phyloP scores from a whole-genome alignment of 2,113 vertebrate species.

The Ictalurus punctatus region DNA sequence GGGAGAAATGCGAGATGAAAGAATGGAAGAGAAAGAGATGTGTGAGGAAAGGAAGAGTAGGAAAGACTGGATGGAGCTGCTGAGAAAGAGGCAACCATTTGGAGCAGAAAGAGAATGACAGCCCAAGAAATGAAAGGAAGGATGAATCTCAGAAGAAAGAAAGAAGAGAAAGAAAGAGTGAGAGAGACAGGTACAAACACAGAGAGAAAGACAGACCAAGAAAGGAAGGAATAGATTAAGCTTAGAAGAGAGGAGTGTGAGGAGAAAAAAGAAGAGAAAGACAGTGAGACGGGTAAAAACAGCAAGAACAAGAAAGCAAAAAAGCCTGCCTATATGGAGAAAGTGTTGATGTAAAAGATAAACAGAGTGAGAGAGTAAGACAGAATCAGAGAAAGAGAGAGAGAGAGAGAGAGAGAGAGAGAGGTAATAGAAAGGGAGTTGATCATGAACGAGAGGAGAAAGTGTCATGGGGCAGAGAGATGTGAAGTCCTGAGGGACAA shows the following conservation, averaged over 20 bases:
- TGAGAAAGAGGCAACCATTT: not conserved
- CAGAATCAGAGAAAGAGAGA: constrained; percentile 18
- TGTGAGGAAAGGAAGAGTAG: not conserved
- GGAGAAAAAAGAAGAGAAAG: constrained; percentile 1
- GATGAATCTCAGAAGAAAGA: not conserved
- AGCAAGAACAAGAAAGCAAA: not conserved
- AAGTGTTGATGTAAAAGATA: not conserved
- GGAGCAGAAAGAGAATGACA: not conserved
- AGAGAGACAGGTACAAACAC: not conserved
- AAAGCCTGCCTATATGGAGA: not conserved
- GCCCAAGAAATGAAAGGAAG: not conserved
- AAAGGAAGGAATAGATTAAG: not conserved
- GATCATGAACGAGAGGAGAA: not conserved
- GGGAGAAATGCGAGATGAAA: not conserved
- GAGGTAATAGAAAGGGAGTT: constrained; percentile 31
- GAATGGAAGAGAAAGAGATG: not conserved
- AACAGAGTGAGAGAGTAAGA: constrained; percentile 21
- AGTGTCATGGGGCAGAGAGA: constrained; percentile 24
- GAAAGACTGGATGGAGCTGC: not conserved
- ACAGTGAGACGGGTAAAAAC: not conserved
- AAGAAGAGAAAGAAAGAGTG: not conserved
- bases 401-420: constrained; percentile 45
- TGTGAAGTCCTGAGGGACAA: constrained; percentile 39
- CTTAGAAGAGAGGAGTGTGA: constrained; percentile 6
- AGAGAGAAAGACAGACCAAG: not conserved